Conservation (phyloP, 2,888 invertebrate species). For the Leucozona laternaria region DNA sequence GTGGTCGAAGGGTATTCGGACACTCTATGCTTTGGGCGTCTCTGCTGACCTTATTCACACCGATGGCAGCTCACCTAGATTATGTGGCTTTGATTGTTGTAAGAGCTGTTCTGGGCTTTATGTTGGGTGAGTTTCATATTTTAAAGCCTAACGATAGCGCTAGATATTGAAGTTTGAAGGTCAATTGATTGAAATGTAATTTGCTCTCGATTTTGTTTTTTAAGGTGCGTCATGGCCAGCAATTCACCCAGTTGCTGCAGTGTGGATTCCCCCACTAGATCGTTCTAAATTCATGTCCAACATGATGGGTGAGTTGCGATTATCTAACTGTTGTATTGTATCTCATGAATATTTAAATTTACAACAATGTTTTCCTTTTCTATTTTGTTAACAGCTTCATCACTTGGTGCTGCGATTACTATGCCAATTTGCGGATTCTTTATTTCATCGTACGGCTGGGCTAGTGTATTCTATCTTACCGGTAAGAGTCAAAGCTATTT, state of each 20-base stretch:
- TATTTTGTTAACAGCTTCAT: slow-evolving; percentile 87
- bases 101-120: slow-evolving; percentile 90
- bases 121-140: slow-evolving; percentile 84
- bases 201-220: slow-evolving; percentile 79
- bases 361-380: slow-evolving; percentile 4
- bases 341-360: slow-evolving; percentile 14
- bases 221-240: slow-evolving; percentile 96
- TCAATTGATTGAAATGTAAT: neutral
- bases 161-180: neutral
- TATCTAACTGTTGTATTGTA: neutral
- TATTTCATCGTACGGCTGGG: slow-evolving; percentile 93
- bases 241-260: slow-evolving; percentile 95
- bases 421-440: slow-evolving; percentile 94
- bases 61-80: slow-evolving; percentile 89
- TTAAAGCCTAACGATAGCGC: neutral
- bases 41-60: slow-evolving; percentile 91
- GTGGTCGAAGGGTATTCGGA: slow-evolving; percentile 93
- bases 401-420: slow-evolving; percentile 95
- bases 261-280: slow-evolving; percentile 97
- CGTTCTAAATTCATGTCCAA: slow-evolving; percentile 96
- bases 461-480: slow-evolving; percentile 94
- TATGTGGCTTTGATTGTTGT: slow-evolving; percentile 89
- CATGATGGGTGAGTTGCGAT: slow-evolving; percentile 91
- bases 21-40: slow-evolving; percentile 93
- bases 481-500: slow-evolving; percentile 84